Percentiles rank a stretch among this genome's conserved stretches.
These are phyloP conservation scores for Calyptomena viridis DNA, from an alignment of 2,113 vertebrate genomes.

Conservation along the genomic window DNA sequence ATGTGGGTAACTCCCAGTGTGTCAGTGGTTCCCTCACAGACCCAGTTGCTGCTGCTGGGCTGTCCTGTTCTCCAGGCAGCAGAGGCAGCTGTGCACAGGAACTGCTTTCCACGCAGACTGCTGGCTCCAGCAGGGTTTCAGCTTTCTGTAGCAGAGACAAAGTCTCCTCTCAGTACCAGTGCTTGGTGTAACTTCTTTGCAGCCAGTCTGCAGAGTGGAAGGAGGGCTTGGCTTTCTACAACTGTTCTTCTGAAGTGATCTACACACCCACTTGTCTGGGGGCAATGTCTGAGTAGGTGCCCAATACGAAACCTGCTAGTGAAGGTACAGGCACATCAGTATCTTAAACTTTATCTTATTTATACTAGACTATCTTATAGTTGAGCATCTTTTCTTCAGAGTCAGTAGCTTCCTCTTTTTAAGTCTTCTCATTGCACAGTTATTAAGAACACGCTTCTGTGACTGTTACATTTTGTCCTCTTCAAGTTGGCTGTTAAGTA, in stretches of 20 bases:
- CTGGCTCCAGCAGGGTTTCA: background rate
- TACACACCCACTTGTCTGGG: too few species aligned
- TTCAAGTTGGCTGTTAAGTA: background rate
- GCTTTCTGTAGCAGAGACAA: background rate
- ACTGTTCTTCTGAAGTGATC: background rate
- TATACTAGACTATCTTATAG: background rate
- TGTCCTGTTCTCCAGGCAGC: background rate
- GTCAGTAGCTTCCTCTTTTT: background rate
- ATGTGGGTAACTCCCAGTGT: background rate
- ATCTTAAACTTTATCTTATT: background rate
- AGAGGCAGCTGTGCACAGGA: background rate
- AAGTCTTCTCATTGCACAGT: background rate
- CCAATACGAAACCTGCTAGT: background rate
- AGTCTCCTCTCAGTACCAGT: background rate
- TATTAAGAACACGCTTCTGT: background rate
- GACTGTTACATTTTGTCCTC: background rate
- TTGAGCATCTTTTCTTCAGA: background rate
- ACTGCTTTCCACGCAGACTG: background rate
- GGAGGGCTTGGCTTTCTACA: background rate
- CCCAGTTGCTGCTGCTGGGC: background rate
- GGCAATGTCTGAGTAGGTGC: background rate
- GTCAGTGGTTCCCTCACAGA: background rate
- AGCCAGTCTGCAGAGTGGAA: background rate
- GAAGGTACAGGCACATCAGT: background rate
- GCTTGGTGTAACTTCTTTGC: background rate